A percentile compares a stretch with the other conserved stretches of the same genome.
Conservation (phyloP, 2,797 vertebrate species). For the Microctenopoma lineatum region DNA sequence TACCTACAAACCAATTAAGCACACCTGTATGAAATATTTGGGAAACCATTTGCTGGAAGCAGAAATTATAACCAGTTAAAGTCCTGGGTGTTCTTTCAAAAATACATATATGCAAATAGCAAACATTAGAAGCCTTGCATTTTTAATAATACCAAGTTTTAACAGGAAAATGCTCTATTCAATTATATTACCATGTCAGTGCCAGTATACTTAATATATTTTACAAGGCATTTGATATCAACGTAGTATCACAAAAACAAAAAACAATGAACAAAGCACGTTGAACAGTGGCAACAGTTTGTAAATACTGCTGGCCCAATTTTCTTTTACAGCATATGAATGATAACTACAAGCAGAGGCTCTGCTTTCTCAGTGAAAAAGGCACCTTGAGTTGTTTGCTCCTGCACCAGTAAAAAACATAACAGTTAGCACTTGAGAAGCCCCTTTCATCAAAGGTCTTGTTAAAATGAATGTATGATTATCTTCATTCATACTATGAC, state of each 20-base stretch:
- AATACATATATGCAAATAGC: constrained; percentile 12
- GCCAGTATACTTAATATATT: constrained; percentile 14
- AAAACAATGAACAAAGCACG: constrained; percentile 49
- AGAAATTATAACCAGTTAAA: constrained; percentile 17
- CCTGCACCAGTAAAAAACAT: constrained; percentile 36
- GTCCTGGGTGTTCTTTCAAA: constrained; percentile 27
- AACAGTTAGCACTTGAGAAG: constrained; percentile 55
- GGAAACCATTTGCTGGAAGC: constrained; percentile 37
- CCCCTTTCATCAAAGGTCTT: constrained; percentile 5
- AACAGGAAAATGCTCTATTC: constrained; percentile 12
- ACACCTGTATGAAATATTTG: constrained; percentile 31
- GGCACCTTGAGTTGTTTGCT: constrained; percentile 76
- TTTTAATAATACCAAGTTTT: constrained; percentile 26
- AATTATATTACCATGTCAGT: constrained; percentile 14
- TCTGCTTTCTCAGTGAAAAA: constrained; percentile 65
- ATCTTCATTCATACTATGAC: constrained; percentile 20
- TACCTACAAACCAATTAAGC: constrained; percentile 49
- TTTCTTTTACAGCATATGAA: constrained; percentile 27
- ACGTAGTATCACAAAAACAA: constrained; percentile 10
- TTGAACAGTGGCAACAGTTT: constrained; percentile 57
- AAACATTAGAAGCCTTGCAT: constrained; percentile 13
- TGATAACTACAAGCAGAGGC: constrained; percentile 33
- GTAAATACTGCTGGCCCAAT: constrained; percentile 49
- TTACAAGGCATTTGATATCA: constrained; percentile 52
- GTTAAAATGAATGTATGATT: constrained; percentile 15